Evolutionary conservation across 2,888 invertebrate genomes (phyloP), one percentile per base, ranked within the genome.

Genomic region (Melipona bicolor): DNA sequence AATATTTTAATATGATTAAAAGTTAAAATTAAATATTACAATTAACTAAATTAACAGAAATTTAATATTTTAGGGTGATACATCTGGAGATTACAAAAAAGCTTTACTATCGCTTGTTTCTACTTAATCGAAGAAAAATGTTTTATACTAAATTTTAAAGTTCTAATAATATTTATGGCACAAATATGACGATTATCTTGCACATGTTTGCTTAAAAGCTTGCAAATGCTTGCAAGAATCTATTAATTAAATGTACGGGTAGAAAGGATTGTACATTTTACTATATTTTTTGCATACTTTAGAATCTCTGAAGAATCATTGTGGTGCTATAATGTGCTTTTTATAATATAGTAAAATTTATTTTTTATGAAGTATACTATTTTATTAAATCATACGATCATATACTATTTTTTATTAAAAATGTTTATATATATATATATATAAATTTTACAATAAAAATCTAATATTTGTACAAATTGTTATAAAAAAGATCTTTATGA

Each of bases 31-130:
- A 36, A 36, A 36, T 36, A 36, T 36, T 36, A 21, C 24, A 19
- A 62, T 62, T 19, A 27, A 19, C 19, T 62, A 19, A 62, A 27
- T 32, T 9, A 43, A 9, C 4, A 3, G 11, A 61, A 61, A 61
- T 24, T 81, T 90, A 92, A 19, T 93, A 94, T 97, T 97, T 94
- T 97, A 98, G 98, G 98, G 97, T 93, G 98, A 98, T 95, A 98
- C 98, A 89, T 98, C 98, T 93, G 98, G 98, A 92, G 98, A 98
- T 96, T 98, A 98, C 96, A 98, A 97, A 96, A 97, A 97, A 96
- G 97, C 98, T 93, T 96, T 98, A 94, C 96, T 98, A 95, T 97
- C 98, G 93, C 96, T 98, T 95, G 96, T 98, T 95, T 97, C 96
- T 94, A 96, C 96, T 94, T 95, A 93, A 93, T 80, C 83, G 19